These are phyloP conservation scores for Bubo scandiacus DNA, from an alignment of 2,113 vertebrate genomes.

Conservation along the genomic window DNA sequence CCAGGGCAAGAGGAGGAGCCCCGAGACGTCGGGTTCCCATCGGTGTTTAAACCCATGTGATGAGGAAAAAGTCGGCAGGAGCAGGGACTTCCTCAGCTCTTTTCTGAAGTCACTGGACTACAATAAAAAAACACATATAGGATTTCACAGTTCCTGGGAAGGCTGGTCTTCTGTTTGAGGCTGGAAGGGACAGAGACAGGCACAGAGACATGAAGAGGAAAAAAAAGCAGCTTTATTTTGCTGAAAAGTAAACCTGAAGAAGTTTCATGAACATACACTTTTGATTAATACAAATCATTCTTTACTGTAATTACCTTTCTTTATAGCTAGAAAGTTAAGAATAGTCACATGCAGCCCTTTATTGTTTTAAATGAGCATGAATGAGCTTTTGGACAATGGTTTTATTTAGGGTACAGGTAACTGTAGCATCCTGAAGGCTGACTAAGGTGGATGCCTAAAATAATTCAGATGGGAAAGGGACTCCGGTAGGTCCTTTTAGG, in stretches of 20 bases:
- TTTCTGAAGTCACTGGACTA: not conserved
- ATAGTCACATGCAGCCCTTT: not conserved
- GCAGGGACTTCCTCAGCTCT: not conserved
- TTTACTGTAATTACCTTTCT: not conserved
- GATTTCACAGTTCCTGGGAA: not conserved
- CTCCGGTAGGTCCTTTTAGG: not conserved
- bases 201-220: not conserved
- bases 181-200: not conserved
- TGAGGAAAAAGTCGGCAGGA: rapidly evolving
- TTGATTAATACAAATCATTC: not conserved
- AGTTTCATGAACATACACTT: not conserved
- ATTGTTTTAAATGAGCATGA: not conserved
- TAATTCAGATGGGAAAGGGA: not conserved
- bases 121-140: rapidly evolving
- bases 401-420: not conserved
- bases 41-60: not conserved
- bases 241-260: not conserved
- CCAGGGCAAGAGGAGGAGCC: not conserved
- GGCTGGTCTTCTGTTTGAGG: not conserved
- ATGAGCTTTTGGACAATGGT: rapidly evolving
- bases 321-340: not conserved
- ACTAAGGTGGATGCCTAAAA: not conserved
- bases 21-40: rapidly evolving
- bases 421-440: not conserved
- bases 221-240: not conserved